Base-by-base conservation (phyloP, 2,888 invertebrate species). In the Orthosia incerta region DNA sequence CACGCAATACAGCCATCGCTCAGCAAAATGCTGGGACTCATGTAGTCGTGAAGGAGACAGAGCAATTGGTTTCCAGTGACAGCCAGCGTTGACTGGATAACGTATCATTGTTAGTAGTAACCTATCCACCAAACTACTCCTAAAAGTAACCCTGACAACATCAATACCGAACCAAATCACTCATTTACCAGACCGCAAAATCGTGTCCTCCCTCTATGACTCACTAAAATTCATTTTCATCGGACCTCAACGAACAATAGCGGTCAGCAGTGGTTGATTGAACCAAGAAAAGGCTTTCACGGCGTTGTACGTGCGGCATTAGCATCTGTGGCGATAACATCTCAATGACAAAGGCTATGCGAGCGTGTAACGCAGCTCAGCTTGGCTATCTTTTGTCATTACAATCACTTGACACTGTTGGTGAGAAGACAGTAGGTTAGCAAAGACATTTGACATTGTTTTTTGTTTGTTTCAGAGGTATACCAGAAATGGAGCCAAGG, bases 281-380 rank as follows among this genome's bases (percentile, higher is more conserved):
- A 74, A 87, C 86, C 76, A 83, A 89, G 87, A 90, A 89, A 89
- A 91, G 90, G 86, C 91, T 92, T 93, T 91, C 92, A 91, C 90
- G 88, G 84, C 88, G 88, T 76, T 89, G 80, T 86, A 81, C 83
- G 86, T 83, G 80, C 67, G 55, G 56, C 84, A 92, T 93, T 91
- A 91, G 78, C 88, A 90, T 92, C 89, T 89, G 89, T 89, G 86
- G 91, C 90, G 91, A 92, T 92, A 91, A 85, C 84, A 92, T 94
- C 90, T 92, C 82, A 93, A 93, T 93, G 89, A 93, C 93, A 94
- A 94, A 89, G 88, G 74, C 72, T 77, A 76, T 76, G 82, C 87
- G 88, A 89, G 91, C 94, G 94, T 93, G 93, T 94, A 91, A 94
- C 93, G 93, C 92, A 93, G 91, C 91, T 91, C 85, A 86, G 83